These are phyloP conservation scores for Steinernema carpocapsae DNA, from an alignment of 2,888 invertebrate species.

Conservation along the genomic window DNA sequence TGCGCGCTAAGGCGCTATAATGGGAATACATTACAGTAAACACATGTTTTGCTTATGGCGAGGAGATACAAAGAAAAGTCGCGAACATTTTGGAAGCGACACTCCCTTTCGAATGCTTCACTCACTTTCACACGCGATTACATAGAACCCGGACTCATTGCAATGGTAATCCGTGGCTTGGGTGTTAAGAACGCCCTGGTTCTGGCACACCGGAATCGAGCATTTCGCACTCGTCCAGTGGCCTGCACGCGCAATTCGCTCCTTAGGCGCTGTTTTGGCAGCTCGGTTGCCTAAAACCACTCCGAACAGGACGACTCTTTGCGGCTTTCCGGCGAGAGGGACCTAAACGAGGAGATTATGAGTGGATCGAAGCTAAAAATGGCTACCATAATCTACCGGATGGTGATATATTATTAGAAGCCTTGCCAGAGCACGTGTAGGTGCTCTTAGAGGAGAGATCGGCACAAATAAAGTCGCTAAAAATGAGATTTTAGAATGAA, in stretches of 20 bases:
- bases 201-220: slow-evolving; percentile 1
- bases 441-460: not conserved
- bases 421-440: not conserved
- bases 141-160: too few species aligned
- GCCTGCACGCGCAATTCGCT: not conserved
- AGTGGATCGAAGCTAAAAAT: not conserved
- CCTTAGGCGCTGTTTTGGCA: not conserved
- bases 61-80: too few species aligned
- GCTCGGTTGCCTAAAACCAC: not conserved
- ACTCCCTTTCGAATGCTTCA: too few species aligned
- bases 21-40: too few species aligned
- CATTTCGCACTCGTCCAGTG: not conserved
- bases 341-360: not conserved
- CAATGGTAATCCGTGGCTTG: not conserved
- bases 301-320: not conserved
- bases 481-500: not conserved
- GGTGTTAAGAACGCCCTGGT: not conserved
- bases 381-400: not conserved
- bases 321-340: not conserved
- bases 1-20: too few species aligned
- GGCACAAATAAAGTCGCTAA: not conserved
- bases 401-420: not conserved
- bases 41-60: too few species aligned
- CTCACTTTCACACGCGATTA: too few species aligned
- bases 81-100: too few species aligned